Percentiles rank a stretch among this genome's conserved stretches.
Evolutionary conservation across 2,888 invertebrate genomes (phyloP).

Genomic region (Mystacides longicornis): DNA sequence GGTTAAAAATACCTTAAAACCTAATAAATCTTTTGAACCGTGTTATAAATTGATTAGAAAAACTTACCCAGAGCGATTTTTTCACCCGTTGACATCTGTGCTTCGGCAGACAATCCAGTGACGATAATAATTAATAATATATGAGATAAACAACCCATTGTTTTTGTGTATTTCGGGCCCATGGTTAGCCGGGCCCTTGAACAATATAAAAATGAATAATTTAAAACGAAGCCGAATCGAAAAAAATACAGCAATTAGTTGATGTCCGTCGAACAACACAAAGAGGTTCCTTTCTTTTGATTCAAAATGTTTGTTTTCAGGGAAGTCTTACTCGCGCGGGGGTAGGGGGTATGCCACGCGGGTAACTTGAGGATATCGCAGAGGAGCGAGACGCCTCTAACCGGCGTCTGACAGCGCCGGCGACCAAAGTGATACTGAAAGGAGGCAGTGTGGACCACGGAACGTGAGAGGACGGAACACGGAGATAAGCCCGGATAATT

Average conservation of each 20-base stretch:
- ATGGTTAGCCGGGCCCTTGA: no score
- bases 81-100: constrained; percentile 40
- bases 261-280: no score
- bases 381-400: neutral
- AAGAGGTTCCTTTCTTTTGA: neutral
- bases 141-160: neutral
- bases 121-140: neutral
- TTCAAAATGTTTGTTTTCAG: neutral
- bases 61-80: constrained; percentile 48
- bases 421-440: constrained; percentile 14
- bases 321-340: neutral
- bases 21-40: neutral
- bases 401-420: constrained; percentile 8
- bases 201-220: no score
- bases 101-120: constrained; percentile 18
- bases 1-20: no score
- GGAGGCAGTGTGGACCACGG: constrained; percentile 19
- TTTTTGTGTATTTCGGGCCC: neutral
- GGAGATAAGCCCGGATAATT: no score
- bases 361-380: neutral
- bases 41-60: neutral
- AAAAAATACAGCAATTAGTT: no score
- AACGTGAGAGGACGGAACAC: constrained; percentile 9
- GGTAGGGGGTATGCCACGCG: neutral
- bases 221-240: no score